phyloP scores from a whole-genome alignment of 2,113 vertebrate genomes.

The Charina bottae region DNA sequence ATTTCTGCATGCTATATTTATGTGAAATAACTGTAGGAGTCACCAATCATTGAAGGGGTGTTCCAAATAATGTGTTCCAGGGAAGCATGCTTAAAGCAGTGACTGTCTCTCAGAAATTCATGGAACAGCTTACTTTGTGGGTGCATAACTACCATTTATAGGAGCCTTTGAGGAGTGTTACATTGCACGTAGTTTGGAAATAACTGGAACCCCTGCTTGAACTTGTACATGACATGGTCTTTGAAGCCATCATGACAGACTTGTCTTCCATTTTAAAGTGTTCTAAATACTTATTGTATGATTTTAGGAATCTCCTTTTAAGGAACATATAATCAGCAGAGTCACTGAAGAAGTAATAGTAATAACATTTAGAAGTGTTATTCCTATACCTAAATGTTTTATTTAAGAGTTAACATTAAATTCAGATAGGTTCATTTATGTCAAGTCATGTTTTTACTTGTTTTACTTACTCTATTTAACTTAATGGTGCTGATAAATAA shows the following conservation, averaged over 20 bases:
- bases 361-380: rapidly evolving
- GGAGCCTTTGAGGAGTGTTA: neutral
- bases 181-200: neutral
- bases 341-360: rapidly evolving
- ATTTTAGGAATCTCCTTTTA: neutral
- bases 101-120: neutral
- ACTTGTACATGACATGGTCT: neutral
- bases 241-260: neutral
- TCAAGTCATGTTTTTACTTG: neutral
- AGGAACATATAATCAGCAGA: neutral
- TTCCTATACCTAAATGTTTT: neutral
- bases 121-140: neutral
- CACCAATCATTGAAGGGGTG: neutral
- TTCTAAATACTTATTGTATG: neutral
- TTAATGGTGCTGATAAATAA: neutral
- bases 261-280: neutral
- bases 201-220: neutral
- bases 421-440: neutral
- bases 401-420: neutral
- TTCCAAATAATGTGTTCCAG: neutral
- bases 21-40: neutral
- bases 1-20: neutral
- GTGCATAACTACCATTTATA: neutral
- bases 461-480: neutral
- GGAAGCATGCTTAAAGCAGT: too few species aligned